phyloP scores from a whole-genome alignment of 2,888 invertebrate genomes.

The Orthonychiurus folsomi region DNA sequence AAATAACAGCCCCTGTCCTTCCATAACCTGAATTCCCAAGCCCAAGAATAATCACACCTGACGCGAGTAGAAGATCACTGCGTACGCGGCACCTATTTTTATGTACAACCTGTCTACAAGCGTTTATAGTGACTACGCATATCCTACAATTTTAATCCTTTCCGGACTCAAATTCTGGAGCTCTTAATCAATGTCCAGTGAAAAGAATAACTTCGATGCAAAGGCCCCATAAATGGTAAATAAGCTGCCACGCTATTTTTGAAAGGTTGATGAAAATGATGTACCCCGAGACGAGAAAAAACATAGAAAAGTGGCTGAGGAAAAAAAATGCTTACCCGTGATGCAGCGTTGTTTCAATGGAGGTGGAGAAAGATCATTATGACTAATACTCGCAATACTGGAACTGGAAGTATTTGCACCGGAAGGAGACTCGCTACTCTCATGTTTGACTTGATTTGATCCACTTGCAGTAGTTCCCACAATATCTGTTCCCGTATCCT shows the following conservation, averaged over 20 bases:
- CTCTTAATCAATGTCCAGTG: too few relatives aligned
- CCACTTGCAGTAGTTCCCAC: background rate
- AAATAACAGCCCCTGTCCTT: background rate
- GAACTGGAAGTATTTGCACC: background rate
- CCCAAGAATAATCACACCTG: background rate
- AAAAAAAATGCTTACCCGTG: constrained; percentile 5
- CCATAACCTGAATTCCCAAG: background rate
- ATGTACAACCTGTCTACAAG: too few relatives aligned
- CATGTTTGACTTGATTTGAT: too few relatives aligned
- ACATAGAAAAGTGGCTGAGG: background rate
- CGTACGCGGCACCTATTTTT: background rate
- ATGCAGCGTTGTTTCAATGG: background rate
- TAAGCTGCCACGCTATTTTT: too few relatives aligned
- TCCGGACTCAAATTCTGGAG: too few relatives aligned
- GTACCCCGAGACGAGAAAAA: too few relatives aligned
- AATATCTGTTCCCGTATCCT: background rate
- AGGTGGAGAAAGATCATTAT: background rate
- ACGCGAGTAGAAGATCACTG: background rate
- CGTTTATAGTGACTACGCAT: too few relatives aligned
- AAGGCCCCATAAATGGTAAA: too few relatives aligned
- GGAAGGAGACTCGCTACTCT: background rate
- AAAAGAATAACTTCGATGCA: too few relatives aligned
- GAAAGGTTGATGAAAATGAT: too few relatives aligned
- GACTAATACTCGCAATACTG: background rate
- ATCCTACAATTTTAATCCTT: too few relatives aligned